Base-by-base conservation (phyloP, 2,888 invertebrate species). In the Drosophila atroscutellata region DNA sequence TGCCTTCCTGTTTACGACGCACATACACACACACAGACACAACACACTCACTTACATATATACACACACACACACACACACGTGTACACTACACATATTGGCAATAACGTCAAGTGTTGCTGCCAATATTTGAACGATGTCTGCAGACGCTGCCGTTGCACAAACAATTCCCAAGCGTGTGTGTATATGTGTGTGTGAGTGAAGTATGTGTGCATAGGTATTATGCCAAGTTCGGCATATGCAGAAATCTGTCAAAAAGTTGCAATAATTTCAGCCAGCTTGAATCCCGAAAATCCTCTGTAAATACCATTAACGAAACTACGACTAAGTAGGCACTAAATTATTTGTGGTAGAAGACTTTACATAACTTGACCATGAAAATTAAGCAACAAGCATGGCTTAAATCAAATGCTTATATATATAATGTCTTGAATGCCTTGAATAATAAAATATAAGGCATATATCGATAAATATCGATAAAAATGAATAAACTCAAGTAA, bases 91-190 rank as follows among this genome's bases (percentile, higher is more conserved):
- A 52, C 69, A 81, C 82, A 86, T 86, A 89, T 86, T 86, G 89
- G 82, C 89, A 89, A 85, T 89, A 89, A 89, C 85, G 77, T 78
- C 89, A 87, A 89, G 89, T 82, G 87, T 84, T 86, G 82, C 85
- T 84, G 82, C 86, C 87, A 86, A 86, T 86, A 81, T 84, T 77
- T 75, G 84, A 77, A 74, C 76, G 71, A 72, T 76, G 80, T 77
- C 67, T 81, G 77, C 77, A 80, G 80, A 71, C 81, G 80, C n/a
- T 72, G 80, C 64, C 72, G 62, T 58, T 74, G 42, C 78, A 52
- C 75, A 68, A 67, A 63, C 62, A 64, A 64, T 61, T 39, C 50
- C 15, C 34, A 20, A 51, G 34, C 47, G 11, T 39, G 24, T 26
- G 9, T 26, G 26, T 36, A n/a, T n/a, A n/a, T n/a, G 11, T 26